Evolutionary conservation across 2,888 invertebrate species (phyloP), one percentile per base, ranked within the genome.

Genomic region (Penaeus monodon): DNA sequence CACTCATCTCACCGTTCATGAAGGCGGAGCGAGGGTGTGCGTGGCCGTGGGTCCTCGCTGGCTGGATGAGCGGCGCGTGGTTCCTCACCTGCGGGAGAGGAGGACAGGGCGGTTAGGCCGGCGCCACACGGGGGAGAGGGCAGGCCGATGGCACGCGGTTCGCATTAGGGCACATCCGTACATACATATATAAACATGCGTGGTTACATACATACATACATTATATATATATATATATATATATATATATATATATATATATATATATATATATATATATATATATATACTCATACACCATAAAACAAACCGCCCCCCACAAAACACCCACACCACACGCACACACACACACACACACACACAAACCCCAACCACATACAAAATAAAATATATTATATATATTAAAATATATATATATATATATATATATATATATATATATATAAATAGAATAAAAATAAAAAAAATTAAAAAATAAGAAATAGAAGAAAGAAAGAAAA

Each of bases 1-100:
- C 80, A 64, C 83, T 77, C 64, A 89, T 27, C 83, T 88, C 84
- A 77, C 89, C 89, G 81, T 90, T 88, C 81, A 88, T 84, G 74
- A 64, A 83, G 79, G 57, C 57, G 12, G 86, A 22, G 79, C 78
- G 79, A n/a, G 79, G 44, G 76, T 76, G 76, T n/a, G 57, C 29
- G 86, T 33, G 76, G 68, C 7, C 78, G 68, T 29, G 76, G 24
- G 22, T 29, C 22, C 57, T 76, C 27, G 24, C 77, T 29, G 64
- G 74, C 74, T 87, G 87, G 33, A 57, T 83, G 38, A 87, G 79
- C 12, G 87, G 87, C 10, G 87, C 87, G 80, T 87, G 87, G 87
- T 87, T 87, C 74, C 87, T 70, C 79, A 87, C 87, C 87, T 87
- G 83, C n/a, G 10, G 63, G 70, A 17, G 70, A 70, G 70, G 14